Conservation (phyloP, 2,797 vertebrate species). For the Dryobates pubescens region DNA sequence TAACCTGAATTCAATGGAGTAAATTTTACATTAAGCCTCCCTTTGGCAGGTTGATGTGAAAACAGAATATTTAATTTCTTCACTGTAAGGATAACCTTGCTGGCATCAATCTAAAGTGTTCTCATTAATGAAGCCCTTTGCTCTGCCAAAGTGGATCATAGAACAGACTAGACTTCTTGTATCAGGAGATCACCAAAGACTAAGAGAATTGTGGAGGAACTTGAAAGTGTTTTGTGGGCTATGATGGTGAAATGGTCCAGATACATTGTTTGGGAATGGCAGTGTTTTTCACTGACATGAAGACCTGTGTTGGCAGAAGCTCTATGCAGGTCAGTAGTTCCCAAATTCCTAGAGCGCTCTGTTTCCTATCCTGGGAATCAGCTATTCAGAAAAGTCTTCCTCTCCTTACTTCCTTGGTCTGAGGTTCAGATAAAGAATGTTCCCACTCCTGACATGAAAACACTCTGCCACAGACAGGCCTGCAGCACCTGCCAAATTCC, state of each 20-base stretch:
- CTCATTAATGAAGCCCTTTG: not conserved
- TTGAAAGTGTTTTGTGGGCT: not conserved
- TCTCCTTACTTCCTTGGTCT: not conserved
- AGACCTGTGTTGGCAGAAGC: not conserved
- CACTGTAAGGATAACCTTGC: not conserved
- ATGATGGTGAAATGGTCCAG: not conserved
- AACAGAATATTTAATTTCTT: not conserved
- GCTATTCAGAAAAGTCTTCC: not conserved
- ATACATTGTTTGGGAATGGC: not conserved
- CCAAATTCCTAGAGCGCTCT: not conserved
- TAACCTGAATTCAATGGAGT: not conserved
- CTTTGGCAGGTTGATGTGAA: not conserved
- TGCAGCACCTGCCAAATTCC: not conserved
- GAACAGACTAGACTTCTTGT: not conserved
- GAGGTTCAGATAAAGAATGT: not conserved
- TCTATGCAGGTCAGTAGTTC: not conserved
- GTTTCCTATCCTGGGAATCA: not conserved
- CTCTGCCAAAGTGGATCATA: not conserved
- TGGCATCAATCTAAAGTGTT: not conserved
- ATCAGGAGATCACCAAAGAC: not conserved
- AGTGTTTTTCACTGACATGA: not conserved
- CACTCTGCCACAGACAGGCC: not conserved
- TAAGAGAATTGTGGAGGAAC: not conserved
- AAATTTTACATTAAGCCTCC: not conserved
- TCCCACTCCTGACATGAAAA: not conserved